These are phyloP conservation scores for Branchellion lobata DNA, from an alignment of 2,888 invertebrate genomes.

Conservation along the genomic window DNA sequence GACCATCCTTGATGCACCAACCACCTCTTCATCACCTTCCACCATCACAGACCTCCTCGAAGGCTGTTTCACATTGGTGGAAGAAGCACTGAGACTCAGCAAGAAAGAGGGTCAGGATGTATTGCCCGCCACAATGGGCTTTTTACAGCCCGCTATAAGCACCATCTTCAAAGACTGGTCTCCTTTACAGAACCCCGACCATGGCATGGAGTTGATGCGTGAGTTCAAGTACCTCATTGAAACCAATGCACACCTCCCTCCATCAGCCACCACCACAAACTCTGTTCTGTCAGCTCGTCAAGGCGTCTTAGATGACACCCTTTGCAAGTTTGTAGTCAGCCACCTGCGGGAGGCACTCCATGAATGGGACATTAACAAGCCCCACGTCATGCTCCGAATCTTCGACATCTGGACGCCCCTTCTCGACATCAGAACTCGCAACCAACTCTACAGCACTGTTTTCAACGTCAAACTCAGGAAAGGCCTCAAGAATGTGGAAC, in stretches of 20 bases:
- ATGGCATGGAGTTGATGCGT: neutral
- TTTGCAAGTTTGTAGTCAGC: neutral
- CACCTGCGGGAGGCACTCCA: neutral
- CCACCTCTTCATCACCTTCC: neutral
- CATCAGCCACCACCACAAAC: neutral
- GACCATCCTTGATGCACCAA: neutral
- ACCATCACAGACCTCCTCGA: neutral
- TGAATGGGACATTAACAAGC: neutral
- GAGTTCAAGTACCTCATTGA: neutral
- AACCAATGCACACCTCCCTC: neutral
- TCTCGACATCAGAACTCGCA: neutral
- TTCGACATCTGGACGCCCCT: neutral
- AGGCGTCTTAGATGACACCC: neutral
- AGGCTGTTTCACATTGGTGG: neutral
- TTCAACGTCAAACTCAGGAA: constrained; percentile 4
- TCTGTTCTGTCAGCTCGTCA: neutral
- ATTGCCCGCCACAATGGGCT: neutral
- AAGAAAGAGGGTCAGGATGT: neutral
- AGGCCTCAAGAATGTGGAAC: neutral
- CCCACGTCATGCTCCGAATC: neutral
- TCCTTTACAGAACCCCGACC: neutral
- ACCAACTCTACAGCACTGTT: neutral
- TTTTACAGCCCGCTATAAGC: neutral
- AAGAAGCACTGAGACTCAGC: neutral
- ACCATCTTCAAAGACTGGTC: constrained; percentile 2